A percentile compares a stretch with the other conserved stretches of the same genome.
These are phyloP conservation scores for Zeuzera pyrina DNA, from an alignment of 2,888 invertebrate species.

Conservation along the genomic window DNA sequence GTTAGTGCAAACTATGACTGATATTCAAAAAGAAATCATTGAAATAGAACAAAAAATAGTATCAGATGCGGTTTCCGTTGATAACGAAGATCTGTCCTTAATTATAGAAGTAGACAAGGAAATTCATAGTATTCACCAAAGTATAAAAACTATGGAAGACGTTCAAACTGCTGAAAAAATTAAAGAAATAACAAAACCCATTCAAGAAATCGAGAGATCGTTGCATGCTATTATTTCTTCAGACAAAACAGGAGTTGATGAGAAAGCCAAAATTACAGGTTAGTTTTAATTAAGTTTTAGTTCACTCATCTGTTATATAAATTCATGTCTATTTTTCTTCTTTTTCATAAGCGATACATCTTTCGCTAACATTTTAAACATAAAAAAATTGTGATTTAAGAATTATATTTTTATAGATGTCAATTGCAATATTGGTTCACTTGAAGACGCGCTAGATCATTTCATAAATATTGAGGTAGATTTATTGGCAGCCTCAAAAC, in stretches of 20 bases:
- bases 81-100: constrained; percentile 34
- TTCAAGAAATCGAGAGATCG: constrained; percentile 39
- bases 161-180: constrained; percentile 23
- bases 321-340: too few species aligned
- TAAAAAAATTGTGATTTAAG: too few species aligned
- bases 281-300: constrained; percentile 19
- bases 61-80: constrained; percentile 23
- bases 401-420: constrained; percentile 41
- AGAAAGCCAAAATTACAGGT: constrained; percentile 30
- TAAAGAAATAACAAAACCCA: constrained; percentile 32
- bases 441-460: constrained; percentile 31
- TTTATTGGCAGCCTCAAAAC: constrained; percentile 16
- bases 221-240: constrained; percentile 28
- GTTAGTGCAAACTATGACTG: constrained; percentile 41
- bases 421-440: constrained; percentile 36
- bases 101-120: constrained; percentile 45
- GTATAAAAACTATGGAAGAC: constrained; percentile 40
- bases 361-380: too few species aligned
- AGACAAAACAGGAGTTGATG: constrained; percentile 19
- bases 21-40: constrained; percentile 46
- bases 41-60: constrained; percentile 31
- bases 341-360: too few species aligned
- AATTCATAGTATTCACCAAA: constrained; percentile 43
- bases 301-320: too few species aligned
- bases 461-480: constrained; percentile 29